These are phyloP conservation scores for Ephestia elutella DNA, from an alignment of 1,140 invertebrate species.

Conservation along the genomic window DNA sequence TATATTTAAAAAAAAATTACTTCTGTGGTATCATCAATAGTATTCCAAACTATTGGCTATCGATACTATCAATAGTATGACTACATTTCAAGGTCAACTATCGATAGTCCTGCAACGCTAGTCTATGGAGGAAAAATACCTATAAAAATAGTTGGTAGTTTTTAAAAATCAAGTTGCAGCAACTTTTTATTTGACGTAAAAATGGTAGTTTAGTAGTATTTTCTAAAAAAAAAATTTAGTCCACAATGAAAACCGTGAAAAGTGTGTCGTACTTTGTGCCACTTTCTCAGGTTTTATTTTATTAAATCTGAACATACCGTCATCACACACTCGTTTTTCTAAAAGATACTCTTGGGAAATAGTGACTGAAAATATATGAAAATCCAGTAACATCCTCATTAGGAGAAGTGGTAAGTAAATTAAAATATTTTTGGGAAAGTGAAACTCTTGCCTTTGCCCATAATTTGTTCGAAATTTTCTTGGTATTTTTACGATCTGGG, in stretches of 20 bases:
- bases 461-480: not conserved
- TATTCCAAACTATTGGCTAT: too few species aligned
- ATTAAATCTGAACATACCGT: slow-evolving; percentile 5
- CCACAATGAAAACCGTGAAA: slow-evolving; percentile 41
- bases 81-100: too few species aligned
- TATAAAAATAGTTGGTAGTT: not conserved
- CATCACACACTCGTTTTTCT: slow-evolving; percentile 9
- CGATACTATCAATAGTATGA: too few species aligned
- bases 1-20: too few species aligned
- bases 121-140: too few species aligned
- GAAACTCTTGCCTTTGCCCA: slow-evolving; percentile 31
- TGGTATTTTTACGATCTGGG: not conserved
- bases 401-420: slow-evolving; percentile 30
- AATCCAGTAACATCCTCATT: slow-evolving; percentile 21
- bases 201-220: slow-evolving; percentile 1
- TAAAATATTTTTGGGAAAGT: slow-evolving; percentile 31
- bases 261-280: slow-evolving; percentile 35
- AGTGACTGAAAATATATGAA: slow-evolving; percentile 30
- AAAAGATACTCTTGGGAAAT: slow-evolving; percentile 10
- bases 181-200: slow-evolving; percentile 7
- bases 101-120: too few species aligned
- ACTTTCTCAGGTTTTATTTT: slow-evolving; percentile 37
- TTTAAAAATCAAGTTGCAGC: not conserved
- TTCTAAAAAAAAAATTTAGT: slow-evolving; percentile 16
- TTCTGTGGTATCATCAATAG: too few species aligned